These are phyloP conservation scores for Cynaeus angustus DNA, from an alignment of 2,888 invertebrate species.

Conservation along the genomic window DNA sequence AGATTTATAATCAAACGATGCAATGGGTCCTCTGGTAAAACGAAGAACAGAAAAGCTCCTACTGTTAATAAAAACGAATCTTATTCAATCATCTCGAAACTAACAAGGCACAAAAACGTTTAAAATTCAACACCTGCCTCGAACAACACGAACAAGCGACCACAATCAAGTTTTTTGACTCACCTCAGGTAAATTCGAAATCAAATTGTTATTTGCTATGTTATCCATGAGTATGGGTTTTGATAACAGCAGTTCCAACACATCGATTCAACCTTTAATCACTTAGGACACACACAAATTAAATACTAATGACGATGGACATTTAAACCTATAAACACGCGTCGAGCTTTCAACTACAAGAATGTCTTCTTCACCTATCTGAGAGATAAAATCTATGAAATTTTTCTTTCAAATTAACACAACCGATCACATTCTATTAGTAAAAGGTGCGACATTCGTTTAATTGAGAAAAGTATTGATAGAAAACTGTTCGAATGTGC, in stretches of 20 bases:
- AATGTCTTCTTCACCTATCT: too few relatives aligned
- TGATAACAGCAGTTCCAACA: slow-evolving; percentile 20
- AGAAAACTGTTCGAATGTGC: slow-evolving; percentile 4
- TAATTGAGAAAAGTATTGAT: slow-evolving; percentile 1
- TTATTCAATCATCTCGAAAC: slow-evolving; percentile 3
- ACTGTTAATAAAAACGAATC: background rate
- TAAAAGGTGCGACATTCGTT: slow-evolving; percentile 10
- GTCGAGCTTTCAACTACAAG: background rate
- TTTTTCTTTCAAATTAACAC: background rate
- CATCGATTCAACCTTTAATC: slow-evolving; percentile 9
- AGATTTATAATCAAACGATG: too few relatives aligned
- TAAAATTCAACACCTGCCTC: slow-evolving; percentile 34
- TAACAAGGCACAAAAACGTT: slow-evolving; percentile 14
- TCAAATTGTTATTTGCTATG: slow-evolving; percentile 66
- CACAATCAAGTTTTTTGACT: slow-evolving; percentile 30
- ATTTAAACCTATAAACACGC: slow-evolving; percentile 45
- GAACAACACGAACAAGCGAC: slow-evolving; percentile 5
- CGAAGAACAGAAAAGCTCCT: background rate
- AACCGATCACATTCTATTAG: background rate
- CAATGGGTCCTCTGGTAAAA: too few relatives aligned
- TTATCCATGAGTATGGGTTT: slow-evolving; percentile 64
- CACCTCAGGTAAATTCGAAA: slow-evolving; percentile 67
- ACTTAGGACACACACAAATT: slow-evolving; percentile 21
- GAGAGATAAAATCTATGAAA: background rate
- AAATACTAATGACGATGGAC: slow-evolving; percentile 25